These are phyloP conservation scores for Harpalus rufipes DNA, from an alignment of 2,888 invertebrate species.

Conservation along the genomic window DNA sequence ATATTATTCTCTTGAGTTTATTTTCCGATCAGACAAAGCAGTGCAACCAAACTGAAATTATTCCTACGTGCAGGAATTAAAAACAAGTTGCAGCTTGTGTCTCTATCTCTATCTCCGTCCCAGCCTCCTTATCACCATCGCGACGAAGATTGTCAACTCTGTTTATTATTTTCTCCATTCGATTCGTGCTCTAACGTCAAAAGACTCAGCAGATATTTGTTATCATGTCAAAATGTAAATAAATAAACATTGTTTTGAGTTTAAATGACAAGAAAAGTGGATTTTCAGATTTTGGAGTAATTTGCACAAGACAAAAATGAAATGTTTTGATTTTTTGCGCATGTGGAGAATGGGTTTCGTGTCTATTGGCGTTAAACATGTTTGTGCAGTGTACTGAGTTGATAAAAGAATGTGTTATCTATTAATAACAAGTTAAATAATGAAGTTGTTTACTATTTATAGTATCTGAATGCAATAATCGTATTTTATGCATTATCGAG, in stretches of 20 bases:
- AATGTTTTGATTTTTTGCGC: constrained; percentile 15
- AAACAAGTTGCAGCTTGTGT: constrained; percentile 21
- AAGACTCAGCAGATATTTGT: constrained; percentile 18
- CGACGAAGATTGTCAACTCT: neutral
- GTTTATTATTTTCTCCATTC: neutral
- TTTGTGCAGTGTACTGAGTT: neutral
- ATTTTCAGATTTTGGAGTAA: neutral
- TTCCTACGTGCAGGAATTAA: constrained; percentile 28
- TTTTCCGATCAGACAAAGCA: constrained; percentile 45
- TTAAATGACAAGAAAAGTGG: constrained; percentile 25
- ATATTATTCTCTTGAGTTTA: neutral
- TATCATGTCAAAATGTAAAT: constrained; percentile 34
- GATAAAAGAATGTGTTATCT: neutral
- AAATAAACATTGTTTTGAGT: constrained; percentile 26
- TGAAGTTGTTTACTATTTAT: constrained; percentile 3
- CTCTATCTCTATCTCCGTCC: constrained; percentile 12
- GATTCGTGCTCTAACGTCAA: constrained; percentile 35
- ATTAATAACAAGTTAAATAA: neutral
- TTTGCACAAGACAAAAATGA: constrained; percentile 12
- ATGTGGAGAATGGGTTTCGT: neutral
- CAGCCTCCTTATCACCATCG: neutral
- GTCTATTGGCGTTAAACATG: neutral
- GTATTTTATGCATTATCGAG: neutral
- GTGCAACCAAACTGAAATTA: neutral
- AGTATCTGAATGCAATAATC: constrained; percentile 2